Evolutionary conservation across 1,140 invertebrate species (phyloP).

Genomic region (Prorops nasuta): DNA sequence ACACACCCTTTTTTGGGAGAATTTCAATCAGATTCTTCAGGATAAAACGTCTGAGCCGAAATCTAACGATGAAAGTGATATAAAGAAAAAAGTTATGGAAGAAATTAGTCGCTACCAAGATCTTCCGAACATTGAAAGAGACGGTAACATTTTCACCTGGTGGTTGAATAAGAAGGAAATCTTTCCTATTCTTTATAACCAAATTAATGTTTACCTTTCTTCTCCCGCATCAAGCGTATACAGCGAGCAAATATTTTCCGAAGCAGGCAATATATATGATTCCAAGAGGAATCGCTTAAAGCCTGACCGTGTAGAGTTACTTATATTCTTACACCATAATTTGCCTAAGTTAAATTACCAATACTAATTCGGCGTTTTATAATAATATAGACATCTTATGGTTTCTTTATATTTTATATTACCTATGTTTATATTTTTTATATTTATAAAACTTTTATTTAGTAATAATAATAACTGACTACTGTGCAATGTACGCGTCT

Average conservation of each 20-base stretch:
- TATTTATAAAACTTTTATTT: too few species aligned
- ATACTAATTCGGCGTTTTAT: background rate
- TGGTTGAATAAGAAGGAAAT: background rate
- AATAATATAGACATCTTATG: background rate
- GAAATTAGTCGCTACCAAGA: too few species aligned
- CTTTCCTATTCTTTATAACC: background rate
- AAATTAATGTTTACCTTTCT: background rate
- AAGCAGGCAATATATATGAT: background rate
- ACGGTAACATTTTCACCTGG: background rate
- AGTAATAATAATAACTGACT: too few species aligned
- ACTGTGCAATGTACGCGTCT: too few species aligned
- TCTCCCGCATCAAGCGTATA: background rate
- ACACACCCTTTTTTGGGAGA: too few species aligned
- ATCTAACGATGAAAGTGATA: too few species aligned
- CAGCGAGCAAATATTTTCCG: background rate
- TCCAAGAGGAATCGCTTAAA: background rate
- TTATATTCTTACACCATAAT: background rate
- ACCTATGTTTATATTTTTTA: too few species aligned
- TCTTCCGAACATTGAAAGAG: too few species aligned
- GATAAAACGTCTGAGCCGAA: too few species aligned
- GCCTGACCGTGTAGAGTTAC: background rate
- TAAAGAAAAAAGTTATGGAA: too few species aligned
- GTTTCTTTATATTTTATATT: too few species aligned
- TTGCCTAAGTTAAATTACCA: background rate
- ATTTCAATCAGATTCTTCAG: too few species aligned